Conservation (phyloP, 2,888 invertebrate species). For the Leptopilina syphax region DNA sequence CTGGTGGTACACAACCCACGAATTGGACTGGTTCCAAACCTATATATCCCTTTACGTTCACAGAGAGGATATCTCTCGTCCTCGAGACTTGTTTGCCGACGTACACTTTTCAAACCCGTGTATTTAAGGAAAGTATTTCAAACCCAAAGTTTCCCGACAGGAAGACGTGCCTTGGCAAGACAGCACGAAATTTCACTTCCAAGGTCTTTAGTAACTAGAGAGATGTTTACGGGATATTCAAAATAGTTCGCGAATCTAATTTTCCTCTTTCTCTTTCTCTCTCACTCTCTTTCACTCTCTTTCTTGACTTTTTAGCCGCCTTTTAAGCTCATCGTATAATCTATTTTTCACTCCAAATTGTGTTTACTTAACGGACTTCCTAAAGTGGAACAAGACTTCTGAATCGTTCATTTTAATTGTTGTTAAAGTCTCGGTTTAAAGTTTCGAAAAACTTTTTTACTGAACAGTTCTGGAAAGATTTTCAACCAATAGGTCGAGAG, state of each 20-base stretch:
- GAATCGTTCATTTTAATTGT: too few species aligned
- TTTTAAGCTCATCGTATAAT: not conserved
- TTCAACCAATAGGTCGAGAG: too few species aligned
- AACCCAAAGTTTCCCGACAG: slow-evolving; percentile 54
- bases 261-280: too few species aligned
- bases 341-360: not conserved
- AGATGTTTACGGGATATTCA: slow-evolving; percentile 30
- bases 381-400: too few species aligned
- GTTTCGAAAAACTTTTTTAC: too few species aligned
- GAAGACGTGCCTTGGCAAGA: slow-evolving; percentile 12
- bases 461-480: too few species aligned
- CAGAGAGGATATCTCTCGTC: slow-evolving; percentile 50
- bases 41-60: slow-evolving; percentile 63
- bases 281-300: too few species aligned
- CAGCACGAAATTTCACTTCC: slow-evolving; percentile 26
- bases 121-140: slow-evolving; percentile 51
- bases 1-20: slow-evolving; percentile 69
- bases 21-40: slow-evolving; percentile 72
- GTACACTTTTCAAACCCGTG: slow-evolving; percentile 47
- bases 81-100: slow-evolving; percentile 53
- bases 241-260: slow-evolving; percentile 10
- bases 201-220: slow-evolving; percentile 15
- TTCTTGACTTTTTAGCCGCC: not conserved
- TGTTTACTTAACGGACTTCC: not conserved
- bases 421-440: too few species aligned